Evolutionary conservation across 1,140 invertebrate genomes (phyloP).

Genomic region (Microvelia longipes): DNA sequence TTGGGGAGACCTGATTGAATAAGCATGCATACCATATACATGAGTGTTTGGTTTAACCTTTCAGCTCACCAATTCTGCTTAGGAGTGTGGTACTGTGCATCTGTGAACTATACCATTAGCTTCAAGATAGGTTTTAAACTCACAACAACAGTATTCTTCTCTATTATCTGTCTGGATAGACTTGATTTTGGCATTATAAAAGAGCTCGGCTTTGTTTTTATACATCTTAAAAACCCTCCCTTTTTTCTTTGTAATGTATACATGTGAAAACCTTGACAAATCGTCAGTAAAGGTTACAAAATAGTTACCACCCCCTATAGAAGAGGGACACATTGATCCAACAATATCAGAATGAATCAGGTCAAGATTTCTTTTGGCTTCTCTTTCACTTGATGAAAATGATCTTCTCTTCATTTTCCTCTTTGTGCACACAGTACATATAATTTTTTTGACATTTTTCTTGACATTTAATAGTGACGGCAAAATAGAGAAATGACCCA

Average conservation of each 20-base stretch:
- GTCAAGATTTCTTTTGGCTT: conserved; percentile 9
- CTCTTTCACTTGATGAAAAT: not conserved
- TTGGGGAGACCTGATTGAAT: conserved; percentile 17
- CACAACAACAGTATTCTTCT: conserved; percentile 20
- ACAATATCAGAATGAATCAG: conserved; percentile 26
- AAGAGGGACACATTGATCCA: conserved; percentile 30
- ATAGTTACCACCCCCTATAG: conserved; percentile 27
- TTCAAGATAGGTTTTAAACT: conserved; percentile 6
- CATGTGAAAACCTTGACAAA: conserved; percentile 16
- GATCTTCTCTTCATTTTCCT: conserved; percentile 1
- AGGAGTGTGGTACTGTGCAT: conserved; percentile 22
- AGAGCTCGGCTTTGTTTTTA: conserved; percentile 1
- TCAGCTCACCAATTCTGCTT: conserved; percentile 31
- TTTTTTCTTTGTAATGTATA: conserved; percentile 13
- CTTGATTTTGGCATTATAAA: conserved; percentile 19
- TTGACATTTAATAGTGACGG: not conserved
- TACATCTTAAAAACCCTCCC: conserved; percentile 8
- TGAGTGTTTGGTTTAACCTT: conserved; percentile 25
- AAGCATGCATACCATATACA: conserved; percentile 24
- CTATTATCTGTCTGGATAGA: conserved; percentile 23
- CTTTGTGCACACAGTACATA: not conserved
- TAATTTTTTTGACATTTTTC: not conserved
- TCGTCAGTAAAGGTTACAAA: conserved; percentile 34
- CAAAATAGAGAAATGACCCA: not conserved
- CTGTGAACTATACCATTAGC: conserved; percentile 7